Evolutionary conservation across 2,888 invertebrate genomes (phyloP).

Genomic region (Clistopyga incitator): DNA sequence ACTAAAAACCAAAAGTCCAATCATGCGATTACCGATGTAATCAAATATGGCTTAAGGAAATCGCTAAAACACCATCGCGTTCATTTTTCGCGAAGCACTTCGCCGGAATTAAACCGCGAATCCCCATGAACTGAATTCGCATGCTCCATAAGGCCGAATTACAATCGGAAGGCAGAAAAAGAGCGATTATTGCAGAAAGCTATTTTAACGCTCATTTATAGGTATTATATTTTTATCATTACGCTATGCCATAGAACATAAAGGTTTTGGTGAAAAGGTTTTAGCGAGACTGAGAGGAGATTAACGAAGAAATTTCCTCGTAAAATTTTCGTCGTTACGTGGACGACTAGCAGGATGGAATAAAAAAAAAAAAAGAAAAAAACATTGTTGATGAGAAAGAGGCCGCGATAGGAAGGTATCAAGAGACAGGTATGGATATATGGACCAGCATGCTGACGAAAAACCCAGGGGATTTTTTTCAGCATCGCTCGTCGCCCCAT

Average conservation of each 20-base stretch:
- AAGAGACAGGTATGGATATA: slow-evolving; percentile 19
- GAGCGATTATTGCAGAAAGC: neutral
- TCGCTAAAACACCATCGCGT: no score
- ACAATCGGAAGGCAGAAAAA: neutral
- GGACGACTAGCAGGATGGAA: neutral
- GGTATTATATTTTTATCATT: neutral
- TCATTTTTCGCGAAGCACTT: neutral
- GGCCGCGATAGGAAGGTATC: slow-evolving; percentile 17
- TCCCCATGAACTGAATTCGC: neutral
- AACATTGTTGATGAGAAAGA: slow-evolving; percentile 31
- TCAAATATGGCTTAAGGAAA: no score
- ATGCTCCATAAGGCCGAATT: neutral
- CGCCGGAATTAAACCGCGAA: neutral
- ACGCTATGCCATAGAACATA: slow-evolving; percentile 1
- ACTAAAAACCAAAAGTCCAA: no score
- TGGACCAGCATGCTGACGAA: slow-evolving; percentile 38
- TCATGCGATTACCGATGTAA: no score
- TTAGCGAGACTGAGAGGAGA: slow-evolving; percentile 20
- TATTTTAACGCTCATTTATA: neutral
- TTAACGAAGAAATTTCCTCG: slow-evolving; percentile 49
- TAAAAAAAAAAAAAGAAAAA: slow-evolving; percentile 12
- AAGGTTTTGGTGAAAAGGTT: slow-evolving; percentile 28
- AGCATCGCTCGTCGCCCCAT: slow-evolving; percentile 42
- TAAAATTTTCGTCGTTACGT: slow-evolving; percentile 37
- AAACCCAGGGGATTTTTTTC: slow-evolving; percentile 33